These are phyloP conservation scores for Thaumatotibia leucotreta DNA, from an alignment of 1,140 invertebrate species.

Conservation along the genomic window DNA sequence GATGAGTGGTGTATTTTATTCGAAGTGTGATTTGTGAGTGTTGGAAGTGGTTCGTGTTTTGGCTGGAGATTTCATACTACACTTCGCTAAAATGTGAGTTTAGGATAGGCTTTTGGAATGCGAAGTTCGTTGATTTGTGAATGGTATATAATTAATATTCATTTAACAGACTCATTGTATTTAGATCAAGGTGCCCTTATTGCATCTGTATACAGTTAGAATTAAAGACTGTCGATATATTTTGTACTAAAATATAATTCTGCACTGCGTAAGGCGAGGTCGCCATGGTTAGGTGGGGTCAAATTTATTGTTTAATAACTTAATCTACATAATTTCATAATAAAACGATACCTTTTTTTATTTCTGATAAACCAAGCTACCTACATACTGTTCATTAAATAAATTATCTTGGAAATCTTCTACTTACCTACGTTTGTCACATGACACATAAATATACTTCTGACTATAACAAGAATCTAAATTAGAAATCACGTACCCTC, in stretches of 20 bases:
- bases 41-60: slow-evolving; percentile 20
- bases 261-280: no score
- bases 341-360: no score
- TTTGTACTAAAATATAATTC: neutral
- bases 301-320: no score
- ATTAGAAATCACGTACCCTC: neutral
- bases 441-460: no score
- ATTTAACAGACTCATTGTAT: neutral
- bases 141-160: neutral
- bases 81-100: slow-evolving; percentile 23
- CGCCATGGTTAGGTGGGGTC: no score
- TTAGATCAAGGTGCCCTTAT: no score
- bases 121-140: neutral
- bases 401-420: neutral
- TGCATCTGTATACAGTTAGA: neutral
- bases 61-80: neutral
- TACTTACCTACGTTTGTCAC: no score
- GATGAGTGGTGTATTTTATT: slow-evolving; percentile 43
- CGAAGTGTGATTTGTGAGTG: slow-evolving; percentile 35
- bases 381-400: neutral
- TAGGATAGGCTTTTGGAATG: neutral
- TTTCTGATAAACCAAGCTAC: no score
- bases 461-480: neutral
- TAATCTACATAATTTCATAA: no score
- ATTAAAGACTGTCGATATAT: neutral